Evolutionary conservation across 1,140 invertebrate genomes (phyloP).

Genomic region (Bombus superbus): DNA sequence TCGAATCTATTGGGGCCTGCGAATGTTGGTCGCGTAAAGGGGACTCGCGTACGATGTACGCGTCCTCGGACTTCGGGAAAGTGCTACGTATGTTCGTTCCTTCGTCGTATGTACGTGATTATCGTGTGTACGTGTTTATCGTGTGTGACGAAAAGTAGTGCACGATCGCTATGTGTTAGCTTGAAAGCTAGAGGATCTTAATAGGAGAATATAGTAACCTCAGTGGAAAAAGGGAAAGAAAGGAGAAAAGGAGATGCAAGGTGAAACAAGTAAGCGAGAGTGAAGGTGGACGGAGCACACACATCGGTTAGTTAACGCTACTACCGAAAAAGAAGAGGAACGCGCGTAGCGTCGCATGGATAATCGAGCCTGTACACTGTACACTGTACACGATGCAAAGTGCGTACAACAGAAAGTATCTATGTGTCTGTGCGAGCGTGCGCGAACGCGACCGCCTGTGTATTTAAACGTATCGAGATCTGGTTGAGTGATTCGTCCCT

Average conservation of each 20-base stretch:
- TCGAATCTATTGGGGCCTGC: constrained; percentile 2
- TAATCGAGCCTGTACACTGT: constrained; percentile 2
- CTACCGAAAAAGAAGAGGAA: constrained; percentile 31
- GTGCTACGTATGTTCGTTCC: constrained; percentile 22
- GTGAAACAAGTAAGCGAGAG: constrained; percentile 1
- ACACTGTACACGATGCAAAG: not conserved
- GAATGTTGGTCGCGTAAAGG: constrained; percentile 23
- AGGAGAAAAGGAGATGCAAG: not conserved
- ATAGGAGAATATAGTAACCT: not conserved
- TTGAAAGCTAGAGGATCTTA: constrained; percentile 2
- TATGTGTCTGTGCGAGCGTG: not conserved
- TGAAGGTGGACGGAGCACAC: constrained; percentile 13
- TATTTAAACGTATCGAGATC: constrained; percentile 42
- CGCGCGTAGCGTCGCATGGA: constrained; percentile 7
- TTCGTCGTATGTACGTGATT: constrained; percentile 36
- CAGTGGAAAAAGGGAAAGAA: not conserved
- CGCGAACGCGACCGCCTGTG: not conserved
- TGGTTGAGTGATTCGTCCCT: constrained; percentile 23
- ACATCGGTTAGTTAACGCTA: constrained; percentile 10
- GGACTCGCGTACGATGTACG: constrained; percentile 17
- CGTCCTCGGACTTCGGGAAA: not conserved
- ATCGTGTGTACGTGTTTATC: constrained; percentile 46
- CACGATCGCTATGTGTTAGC: not conserved
- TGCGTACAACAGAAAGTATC: not conserved
- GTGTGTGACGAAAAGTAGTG: constrained; percentile 48